Evolutionary conservation across 2,888 invertebrate species (phyloP).

Genomic region (Bembecia ichneumoniformis): DNA sequence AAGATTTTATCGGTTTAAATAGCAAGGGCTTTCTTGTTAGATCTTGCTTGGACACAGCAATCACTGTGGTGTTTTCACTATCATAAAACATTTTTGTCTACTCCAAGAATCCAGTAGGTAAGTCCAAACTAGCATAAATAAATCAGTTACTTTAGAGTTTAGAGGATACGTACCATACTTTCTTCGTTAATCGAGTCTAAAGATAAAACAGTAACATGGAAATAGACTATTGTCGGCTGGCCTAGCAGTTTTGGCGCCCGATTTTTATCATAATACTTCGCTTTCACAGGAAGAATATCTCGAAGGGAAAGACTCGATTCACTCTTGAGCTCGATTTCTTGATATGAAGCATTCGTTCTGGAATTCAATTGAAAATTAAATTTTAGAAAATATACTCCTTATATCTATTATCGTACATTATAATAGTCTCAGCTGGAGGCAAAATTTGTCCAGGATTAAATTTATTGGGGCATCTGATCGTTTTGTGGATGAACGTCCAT

Average conservation of each 20-base stretch:
- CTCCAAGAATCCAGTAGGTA: neutral
- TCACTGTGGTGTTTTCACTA: too few species aligned
- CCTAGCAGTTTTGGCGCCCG: conserved; percentile 88
- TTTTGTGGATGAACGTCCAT: too few species aligned
- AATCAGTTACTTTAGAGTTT: too few species aligned
- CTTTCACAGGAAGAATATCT: conserved; percentile 87
- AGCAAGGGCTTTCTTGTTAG: too few species aligned
- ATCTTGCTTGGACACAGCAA: too few species aligned
- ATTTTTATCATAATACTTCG: conserved; percentile 92
- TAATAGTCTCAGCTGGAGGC: too few species aligned
- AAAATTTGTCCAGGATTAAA: too few species aligned
- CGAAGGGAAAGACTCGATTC: conserved; percentile 78
- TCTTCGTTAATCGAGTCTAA: conserved; percentile 96
- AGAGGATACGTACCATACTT: conserved; percentile 81
- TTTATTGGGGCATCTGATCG: too few species aligned
- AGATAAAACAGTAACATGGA: conserved; percentile 91
- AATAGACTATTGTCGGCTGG: conserved; percentile 90
- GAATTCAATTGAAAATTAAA: conserved; percentile 11
- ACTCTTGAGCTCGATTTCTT: conserved; percentile 57
- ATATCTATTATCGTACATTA: too few species aligned
- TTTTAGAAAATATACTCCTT: too few species aligned
- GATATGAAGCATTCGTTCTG: conserved; percentile 58
- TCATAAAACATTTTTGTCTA: neutral
- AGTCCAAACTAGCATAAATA: conserved; percentile 9
- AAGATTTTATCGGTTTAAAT: too few species aligned